Percentiles rank a stretch among this genome's conserved stretches.
Conservation (phyloP, 1,140 invertebrate genomes). For the Leucophenga varia region DNA sequence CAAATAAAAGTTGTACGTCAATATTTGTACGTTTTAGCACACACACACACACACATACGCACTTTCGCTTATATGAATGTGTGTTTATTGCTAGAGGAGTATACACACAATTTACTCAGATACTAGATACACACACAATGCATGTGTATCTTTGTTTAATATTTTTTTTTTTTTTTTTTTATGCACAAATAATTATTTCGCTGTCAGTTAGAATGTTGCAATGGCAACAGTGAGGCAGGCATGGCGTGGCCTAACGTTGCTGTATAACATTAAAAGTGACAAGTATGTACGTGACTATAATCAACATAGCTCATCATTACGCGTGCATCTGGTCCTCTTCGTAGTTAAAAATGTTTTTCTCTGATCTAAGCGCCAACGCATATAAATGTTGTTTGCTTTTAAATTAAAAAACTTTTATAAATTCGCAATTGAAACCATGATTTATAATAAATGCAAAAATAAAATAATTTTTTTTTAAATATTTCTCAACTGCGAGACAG, state of each 20-base stretch:
- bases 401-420: slow-evolving; percentile 55
- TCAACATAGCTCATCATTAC: slow-evolving; percentile 31
- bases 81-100: slow-evolving; percentile 15
- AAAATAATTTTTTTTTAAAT: no score
- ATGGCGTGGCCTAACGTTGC: no score
- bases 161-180: background rate
- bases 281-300: slow-evolving; percentile 53
- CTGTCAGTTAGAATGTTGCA: background rate
- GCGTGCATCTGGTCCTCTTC: slow-evolving; percentile 5
- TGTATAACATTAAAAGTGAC: background rate
- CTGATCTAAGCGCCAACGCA: slow-evolving; percentile 16
- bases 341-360: background rate
- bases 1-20: slow-evolving; percentile 50
- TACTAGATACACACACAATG: no score
- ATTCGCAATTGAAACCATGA: no score
- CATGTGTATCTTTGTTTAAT: background rate
- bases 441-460: no score
- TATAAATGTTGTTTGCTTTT: slow-evolving; percentile 38
- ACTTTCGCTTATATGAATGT: slow-evolving; percentile 3
- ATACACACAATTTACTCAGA: no score
- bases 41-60: slow-evolving; percentile 5
- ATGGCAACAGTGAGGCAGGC: no score
- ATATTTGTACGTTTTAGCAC: slow-evolving; percentile 32
- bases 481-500: no score
- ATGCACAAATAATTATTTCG: background rate